Evolutionary conservation across 2,888 invertebrate species (phyloP), one percentile per base, ranked within the genome.

Genomic region (Anaspis maculata): DNA sequence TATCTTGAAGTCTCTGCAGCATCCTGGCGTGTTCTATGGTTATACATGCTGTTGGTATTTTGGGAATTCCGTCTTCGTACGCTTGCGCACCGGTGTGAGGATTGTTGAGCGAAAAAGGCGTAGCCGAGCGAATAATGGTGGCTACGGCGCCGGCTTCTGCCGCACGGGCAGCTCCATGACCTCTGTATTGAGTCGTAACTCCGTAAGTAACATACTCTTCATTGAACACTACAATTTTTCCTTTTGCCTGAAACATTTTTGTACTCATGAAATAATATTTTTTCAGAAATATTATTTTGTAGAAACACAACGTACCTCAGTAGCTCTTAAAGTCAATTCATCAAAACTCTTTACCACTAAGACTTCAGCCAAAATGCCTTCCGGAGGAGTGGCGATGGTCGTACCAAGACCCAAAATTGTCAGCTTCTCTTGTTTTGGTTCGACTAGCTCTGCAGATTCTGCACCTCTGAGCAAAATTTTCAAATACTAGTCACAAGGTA

Each of bases 151-250:
- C 88, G 47, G 77, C 73, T 55, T 73, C 71, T 0, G 84, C 73
- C 2, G 87, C 87, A 59, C 67, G 72, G 1, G 71, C 59, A 1
- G 87, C 86, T 11, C 83, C 85, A 15, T 59, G 55, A 2, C 64
- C 56, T 51, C 88, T 70, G 56, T 86, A 87, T 27, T 56, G 42
- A 0, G 79, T 83, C 0, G 83, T 78, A 48, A 70, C 64, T 1
- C 75, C 73, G 56, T 90, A 90, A 0, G 66, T 68, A 13, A 71
- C 68, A 58, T 70, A 86, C 27, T 70, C 61, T 46, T 83, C 73
- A 57, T 83, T 81, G 59, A 73, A 88, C 1, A 89, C 72, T 5
- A 89, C 83, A 36, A 89, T 88, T 70, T 85, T 87, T 3, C 82
- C 77, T 37, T 60, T 56, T 3, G 70, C 71, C 74, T 76, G 39